Percentiles rank a stretch among this genome's conserved stretches.
phyloP scores from a whole-genome alignment of 2,888 invertebrate genomes.

The Yponomeuta sedellus region DNA sequence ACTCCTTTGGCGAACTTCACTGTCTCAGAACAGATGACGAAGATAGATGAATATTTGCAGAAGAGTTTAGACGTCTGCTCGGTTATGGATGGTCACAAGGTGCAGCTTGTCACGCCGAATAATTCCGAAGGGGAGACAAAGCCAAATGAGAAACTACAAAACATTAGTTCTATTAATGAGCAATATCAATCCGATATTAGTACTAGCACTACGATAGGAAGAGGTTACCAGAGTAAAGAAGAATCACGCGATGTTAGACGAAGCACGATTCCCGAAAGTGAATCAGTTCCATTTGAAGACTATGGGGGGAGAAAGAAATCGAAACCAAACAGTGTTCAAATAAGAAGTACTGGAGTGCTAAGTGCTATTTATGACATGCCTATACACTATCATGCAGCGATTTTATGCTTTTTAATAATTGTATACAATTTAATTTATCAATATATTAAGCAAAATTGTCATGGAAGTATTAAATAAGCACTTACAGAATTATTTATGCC shows the following conservation, averaged over 20 bases:
- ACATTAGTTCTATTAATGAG: background rate
- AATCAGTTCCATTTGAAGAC: background rate
- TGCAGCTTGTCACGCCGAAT: background rate
- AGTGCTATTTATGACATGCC: constrained; percentile 66
- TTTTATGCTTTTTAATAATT: constrained; percentile 70
- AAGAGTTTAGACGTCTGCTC: constrained; percentile 59
- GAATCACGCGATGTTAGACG: constrained; percentile 10
- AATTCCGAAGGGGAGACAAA: constrained; percentile 28
- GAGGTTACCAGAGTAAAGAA: constrained; percentile 25
- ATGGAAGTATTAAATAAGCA: constrained; percentile 40
- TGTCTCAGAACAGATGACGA: constrained; percentile 59
- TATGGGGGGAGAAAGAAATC: constrained; percentile 22
- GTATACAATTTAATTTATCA: constrained; percentile 72
- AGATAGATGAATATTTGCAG: constrained; percentile 63
- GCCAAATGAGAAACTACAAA: constrained; percentile 23
- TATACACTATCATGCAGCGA: constrained; percentile 70
- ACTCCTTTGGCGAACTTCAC: constrained; percentile 55
- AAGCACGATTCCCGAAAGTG: background rate
- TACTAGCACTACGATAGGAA: constrained; percentile 22
- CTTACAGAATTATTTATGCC: constrained; percentile 22
- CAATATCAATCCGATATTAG: constrained; percentile 20
- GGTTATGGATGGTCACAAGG: constrained; percentile 28
- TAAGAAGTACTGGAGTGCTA: constrained; percentile 47
- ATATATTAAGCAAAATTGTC: constrained; percentile 66
- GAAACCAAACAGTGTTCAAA: constrained; percentile 52